Base-by-base conservation (phyloP, 2,797 vertebrate genomes). In the Pantherophis alleghaniensis region DNA sequence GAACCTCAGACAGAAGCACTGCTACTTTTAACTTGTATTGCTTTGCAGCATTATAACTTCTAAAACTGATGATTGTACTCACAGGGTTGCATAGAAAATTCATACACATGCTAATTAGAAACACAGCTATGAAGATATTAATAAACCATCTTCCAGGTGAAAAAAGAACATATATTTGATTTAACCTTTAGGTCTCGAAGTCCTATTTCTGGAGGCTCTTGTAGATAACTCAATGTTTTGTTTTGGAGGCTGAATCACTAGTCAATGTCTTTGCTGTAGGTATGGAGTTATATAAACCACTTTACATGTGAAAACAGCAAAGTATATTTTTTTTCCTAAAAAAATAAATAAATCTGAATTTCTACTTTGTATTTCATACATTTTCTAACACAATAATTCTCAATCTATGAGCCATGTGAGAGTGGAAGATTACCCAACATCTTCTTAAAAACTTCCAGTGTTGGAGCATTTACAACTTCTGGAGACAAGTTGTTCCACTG, bases 1-100 rank as follows among this genome's bases (percentile, higher is more conserved):
- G 10, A 3, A 89, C 42, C 57, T 0, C 56, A 22, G 55, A 51
- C 83, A 92, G 86, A 18, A 26, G 57, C 88, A 2, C 2, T 0
- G 0, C 0, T 47, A 0, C 0, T 61, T 32, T 14, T 5, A 32
- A 11, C 7, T 1, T 60, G 55, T 24, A 14, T 16, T 88, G 37
- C 9, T 26, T n/a, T 18, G 28, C 37, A 22, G 83, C 37, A 59
- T 10, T 3, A 3, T 32, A 69, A 86, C 26, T 9, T 26, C 26
- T 57, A 24, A 87, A 87, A 87, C 11, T 5, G 28, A 66, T 87
- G 92, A 4, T 55, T 18, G n/a, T 57, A 12, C n/a, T 55, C n/a
- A 47, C 22, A 24, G 4, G 42, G 7, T 55, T 59, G 24, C 20
- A 91, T 13, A 4, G 60, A 87, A 87, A 24, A 28, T 86, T 63